Evolutionary conservation across 2,113 vertebrate species (phyloP).

Genomic region (Lepidothrix coronata): DNA sequence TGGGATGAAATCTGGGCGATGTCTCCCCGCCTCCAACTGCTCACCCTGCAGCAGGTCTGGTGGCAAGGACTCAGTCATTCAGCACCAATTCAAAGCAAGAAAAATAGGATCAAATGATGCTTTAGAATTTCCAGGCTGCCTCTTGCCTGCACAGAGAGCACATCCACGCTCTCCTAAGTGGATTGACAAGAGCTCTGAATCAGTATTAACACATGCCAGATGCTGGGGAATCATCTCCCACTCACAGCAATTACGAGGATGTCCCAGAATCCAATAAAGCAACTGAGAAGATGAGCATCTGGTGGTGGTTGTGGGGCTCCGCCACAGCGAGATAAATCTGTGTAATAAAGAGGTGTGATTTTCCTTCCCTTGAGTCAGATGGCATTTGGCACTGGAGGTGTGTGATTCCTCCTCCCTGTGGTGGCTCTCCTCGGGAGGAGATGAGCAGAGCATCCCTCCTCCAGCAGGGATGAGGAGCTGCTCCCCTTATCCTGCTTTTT

Average conservation of each 20-base stretch:
- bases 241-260: slow-evolving; percentile 9
- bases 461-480: not conserved
- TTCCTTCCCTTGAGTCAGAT: not conserved
- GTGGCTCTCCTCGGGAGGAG: not conserved
- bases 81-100: not conserved
- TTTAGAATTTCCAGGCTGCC: not conserved
- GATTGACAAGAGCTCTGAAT: not conserved
- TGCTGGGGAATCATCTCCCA: slow-evolving; percentile 16
- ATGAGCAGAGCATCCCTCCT: not conserved
- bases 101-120: not conserved
- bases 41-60: not conserved
- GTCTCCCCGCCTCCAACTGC: not conserved
- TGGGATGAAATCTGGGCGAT: not conserved
- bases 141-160: not conserved
- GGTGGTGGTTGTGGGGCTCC: not conserved
- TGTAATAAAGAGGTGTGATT: not conserved
- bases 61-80: not conserved
- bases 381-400: not conserved
- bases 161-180: not conserved
- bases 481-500: not conserved
- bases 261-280: slow-evolving; percentile 32
- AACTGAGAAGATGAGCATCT: not conserved
- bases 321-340: not conserved
- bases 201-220: not conserved
- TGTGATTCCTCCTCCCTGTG: not conserved